phyloP scores from a whole-genome alignment of 2,113 vertebrate species.

The Dascyllus trimaculatus region DNA sequence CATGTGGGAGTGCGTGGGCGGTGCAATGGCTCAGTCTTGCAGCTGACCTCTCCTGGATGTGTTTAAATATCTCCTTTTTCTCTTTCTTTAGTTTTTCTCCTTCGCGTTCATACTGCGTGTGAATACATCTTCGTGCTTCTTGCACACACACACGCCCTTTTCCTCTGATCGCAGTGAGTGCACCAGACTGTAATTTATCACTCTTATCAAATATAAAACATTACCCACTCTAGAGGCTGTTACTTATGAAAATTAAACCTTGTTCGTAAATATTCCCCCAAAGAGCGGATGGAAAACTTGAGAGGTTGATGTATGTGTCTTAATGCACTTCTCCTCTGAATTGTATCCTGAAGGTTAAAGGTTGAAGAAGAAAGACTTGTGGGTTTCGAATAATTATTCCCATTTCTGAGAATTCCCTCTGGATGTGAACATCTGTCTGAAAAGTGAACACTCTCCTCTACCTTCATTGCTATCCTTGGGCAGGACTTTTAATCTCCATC shows the following conservation, averaged over 20 bases:
- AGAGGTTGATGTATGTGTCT: constrained; percentile 27
- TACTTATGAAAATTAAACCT: constrained; percentile 82
- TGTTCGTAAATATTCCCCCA: constrained; percentile 36
- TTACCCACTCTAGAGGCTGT: constrained; percentile 25
- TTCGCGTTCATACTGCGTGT: constrained; percentile 19
- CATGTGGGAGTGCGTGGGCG: constrained; percentile 77
- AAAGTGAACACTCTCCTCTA: not conserved
- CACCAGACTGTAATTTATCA: constrained; percentile 66
- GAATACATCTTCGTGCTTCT: not conserved
- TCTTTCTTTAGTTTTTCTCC: constrained; percentile 22
- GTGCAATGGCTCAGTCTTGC: constrained; percentile 54
- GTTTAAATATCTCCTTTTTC: constrained; percentile 48
- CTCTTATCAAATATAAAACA: constrained; percentile 58
- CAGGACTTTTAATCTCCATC: constrained; percentile 29
- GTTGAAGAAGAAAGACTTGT: constrained; percentile 29
- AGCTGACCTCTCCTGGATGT: constrained; percentile 66
- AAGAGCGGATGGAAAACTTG: constrained; percentile 17
- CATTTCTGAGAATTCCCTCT: constrained; percentile 18
- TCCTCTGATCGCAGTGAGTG: constrained; percentile 57
- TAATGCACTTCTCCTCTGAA: constrained; percentile 18
- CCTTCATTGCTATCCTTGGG: constrained; percentile 10
- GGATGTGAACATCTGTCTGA: constrained; percentile 27
- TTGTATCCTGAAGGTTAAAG: constrained; percentile 32
- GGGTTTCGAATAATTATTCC: constrained; percentile 15
- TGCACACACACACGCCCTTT: constrained; percentile 19